Conservation (phyloP, 2,888 invertebrate genomes). For the Clanis bilineata region DNA sequence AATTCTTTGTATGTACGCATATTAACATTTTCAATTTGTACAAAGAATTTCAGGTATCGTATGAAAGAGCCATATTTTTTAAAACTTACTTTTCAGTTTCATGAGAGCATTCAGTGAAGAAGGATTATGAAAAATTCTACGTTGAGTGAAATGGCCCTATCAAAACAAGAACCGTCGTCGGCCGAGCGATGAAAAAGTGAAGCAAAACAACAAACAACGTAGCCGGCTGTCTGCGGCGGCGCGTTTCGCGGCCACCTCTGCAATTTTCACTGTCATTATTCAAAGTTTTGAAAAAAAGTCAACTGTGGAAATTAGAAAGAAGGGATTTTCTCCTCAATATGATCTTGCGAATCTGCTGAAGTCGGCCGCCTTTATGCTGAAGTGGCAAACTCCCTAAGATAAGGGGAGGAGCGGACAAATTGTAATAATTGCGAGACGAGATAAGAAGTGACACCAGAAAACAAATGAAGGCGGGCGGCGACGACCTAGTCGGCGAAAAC, state of each 20-base stretch:
- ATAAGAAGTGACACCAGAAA: constrained; percentile 82
- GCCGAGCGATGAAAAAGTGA: constrained; percentile 63
- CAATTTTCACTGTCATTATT: constrained; percentile 73
- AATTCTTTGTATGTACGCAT: constrained; percentile 9
- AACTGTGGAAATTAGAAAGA: constrained; percentile 62
- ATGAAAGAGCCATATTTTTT: constrained; percentile 10
- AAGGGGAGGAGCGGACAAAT: constrained; percentile 81
- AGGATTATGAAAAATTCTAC: constrained; percentile 23
- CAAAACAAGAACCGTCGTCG: constrained; percentile 53
- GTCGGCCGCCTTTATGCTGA: constrained; percentile 75
- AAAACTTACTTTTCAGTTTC: constrained; percentile 10
- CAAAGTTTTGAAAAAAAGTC: constrained; percentile 69
- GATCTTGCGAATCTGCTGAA: constrained; percentile 78
- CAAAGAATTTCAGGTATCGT: constrained; percentile 8
- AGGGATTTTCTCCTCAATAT: constrained; percentile 63
- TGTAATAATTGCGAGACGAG: constrained; percentile 81
- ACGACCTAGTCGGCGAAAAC: constrained; percentile 37
- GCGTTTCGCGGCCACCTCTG: constrained; percentile 64
- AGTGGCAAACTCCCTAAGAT: constrained; percentile 76
- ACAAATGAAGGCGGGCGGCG: constrained; percentile 77
- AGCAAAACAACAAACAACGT: constrained; percentile 65
- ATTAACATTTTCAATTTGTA: constrained; percentile 11
- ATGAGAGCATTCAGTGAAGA: constrained; percentile 11
- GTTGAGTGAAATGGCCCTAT: constrained; percentile 49
- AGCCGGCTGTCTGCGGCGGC: constrained; percentile 56